These are phyloP conservation scores for Papilio helenus DNA, from an alignment of 1,140 invertebrate genomes.

Conservation along the genomic window DNA sequence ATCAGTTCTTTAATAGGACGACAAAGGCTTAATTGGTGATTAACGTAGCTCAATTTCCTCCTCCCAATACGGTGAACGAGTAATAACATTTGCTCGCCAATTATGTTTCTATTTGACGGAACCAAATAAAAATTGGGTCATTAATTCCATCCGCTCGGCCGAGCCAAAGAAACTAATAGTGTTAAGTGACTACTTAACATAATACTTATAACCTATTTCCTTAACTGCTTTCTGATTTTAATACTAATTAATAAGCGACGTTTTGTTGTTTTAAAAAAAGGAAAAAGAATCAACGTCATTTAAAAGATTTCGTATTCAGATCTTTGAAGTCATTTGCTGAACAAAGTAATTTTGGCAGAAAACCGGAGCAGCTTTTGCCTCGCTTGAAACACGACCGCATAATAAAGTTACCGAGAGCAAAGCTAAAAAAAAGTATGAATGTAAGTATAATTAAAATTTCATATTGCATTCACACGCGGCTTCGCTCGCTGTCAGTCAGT, in stretches of 20 bases:
- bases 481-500: conserved; percentile 2
- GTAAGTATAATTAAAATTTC: conserved; percentile 20
- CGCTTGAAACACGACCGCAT: background rate
- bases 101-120: conserved; percentile 11
- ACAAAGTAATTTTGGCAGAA: background rate
- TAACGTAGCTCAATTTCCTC: background rate
- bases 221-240: background rate
- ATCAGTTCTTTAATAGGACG: background rate
- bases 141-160: background rate
- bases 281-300: background rate
- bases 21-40: background rate
- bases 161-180: background rate
- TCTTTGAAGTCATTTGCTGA: background rate
- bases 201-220: background rate
- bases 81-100: conserved; percentile 12
- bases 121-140: conserved; percentile 18
- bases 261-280: background rate
- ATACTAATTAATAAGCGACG: background rate
- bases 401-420: background rate
- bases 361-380: background rate
- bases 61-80: background rate
- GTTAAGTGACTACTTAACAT: background rate
- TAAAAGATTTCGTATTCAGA: background rate
- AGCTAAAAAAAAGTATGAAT: conserved; percentile 8
- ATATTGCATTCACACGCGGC: conserved; percentile 17